Evolutionary conservation across 92 coral and sea anemone species (phyloP), one percentile per base, ranked within the genome.

Genomic region (Epizoanthus stellaris): DNA sequence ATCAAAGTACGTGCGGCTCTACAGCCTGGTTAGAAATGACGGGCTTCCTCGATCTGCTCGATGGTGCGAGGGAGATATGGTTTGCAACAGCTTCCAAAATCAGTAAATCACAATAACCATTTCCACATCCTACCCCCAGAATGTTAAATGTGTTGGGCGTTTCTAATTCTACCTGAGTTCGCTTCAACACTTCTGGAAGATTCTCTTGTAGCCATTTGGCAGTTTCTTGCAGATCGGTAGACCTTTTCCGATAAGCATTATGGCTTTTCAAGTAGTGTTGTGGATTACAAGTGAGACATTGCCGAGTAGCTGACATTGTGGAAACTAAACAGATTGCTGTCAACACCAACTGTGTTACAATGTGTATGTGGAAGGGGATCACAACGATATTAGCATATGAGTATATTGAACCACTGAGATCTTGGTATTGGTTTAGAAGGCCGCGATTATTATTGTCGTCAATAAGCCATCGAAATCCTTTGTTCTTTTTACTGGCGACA

Each of bases 51-150:
- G n/a, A n/a, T n/a, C n/a, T n/a, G n/a, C n/a, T n/a, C n/a, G 47
- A 12, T 68, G 7, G 0, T 68, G 45, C 45, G 19, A 17, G 15
- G 3, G 53, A 68, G 40, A 68, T 12, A 9, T 40, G 15, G 8
- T 40, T 36, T 34, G 21, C 73, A 4, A 68, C 49, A 36, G 6
- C 73, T 36, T 68, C 73, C 8, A 68, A 14, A 20, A 68, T 68
- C 73, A 13, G 49, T 3, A 68, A 45, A 38, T 68, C 73, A 43
- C n/a, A 14, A 21, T 4, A 4, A 1, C 73, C 73, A 34, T 68
- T 43, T 3, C 73, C 49, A 30, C 73, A 68, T 40, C 73, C 73
- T 21, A n/a, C 73, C 3, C 73, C 73, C 17, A 68, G 73, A 68
- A 68, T 19, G 0, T 6, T 68, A 4, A 68, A 30, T 0, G 47